These are phyloP conservation scores for Magallana gigas DNA, from an alignment of 1,140 invertebrate species.

Conservation along the genomic window DNA sequence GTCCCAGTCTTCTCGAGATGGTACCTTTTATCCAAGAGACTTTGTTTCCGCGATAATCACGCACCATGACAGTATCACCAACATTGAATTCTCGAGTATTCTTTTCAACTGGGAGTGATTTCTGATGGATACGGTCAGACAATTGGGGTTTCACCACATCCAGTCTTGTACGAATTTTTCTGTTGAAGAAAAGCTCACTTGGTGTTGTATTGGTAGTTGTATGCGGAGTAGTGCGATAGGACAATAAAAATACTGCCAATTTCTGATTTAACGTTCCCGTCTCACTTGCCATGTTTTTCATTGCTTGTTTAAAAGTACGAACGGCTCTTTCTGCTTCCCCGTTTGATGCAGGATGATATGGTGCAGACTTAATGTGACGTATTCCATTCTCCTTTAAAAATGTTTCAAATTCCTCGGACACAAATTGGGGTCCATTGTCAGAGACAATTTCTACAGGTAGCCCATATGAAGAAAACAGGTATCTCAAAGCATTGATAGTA, in stretches of 20 bases:
- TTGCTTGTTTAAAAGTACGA: constrained; percentile 46
- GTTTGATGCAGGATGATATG: constrained; percentile 44
- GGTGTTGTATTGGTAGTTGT: constrained; percentile 48
- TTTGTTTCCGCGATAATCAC: constrained; percentile 3
- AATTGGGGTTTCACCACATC: constrained; percentile 49
- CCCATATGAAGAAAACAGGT: constrained; percentile 75
- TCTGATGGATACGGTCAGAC: neutral
- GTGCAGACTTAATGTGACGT: constrained; percentile 59
- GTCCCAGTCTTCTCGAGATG: constrained; percentile 32
- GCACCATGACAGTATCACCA: constrained; percentile 27
- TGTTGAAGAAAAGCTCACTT: constrained; percentile 43
- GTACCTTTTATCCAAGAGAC: constrained; percentile 25
- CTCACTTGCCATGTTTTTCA: constrained; percentile 39
- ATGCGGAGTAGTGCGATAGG: constrained; percentile 45
- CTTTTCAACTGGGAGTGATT: neutral
- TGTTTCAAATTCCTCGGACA: constrained; percentile 65
- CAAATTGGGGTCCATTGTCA: constrained; percentile 80
- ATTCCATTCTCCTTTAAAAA: constrained; percentile 78
- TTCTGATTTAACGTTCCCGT: constrained; percentile 37
- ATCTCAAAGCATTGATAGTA: constrained; percentile 55
- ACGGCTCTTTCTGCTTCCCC: constrained; percentile 51
- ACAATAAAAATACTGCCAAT: constrained; percentile 45
- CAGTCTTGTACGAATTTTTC: constrained; percentile 42
- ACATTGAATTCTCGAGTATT: neutral
- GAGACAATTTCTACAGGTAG: constrained; percentile 77